Evolutionary conservation across 1,140 invertebrate species (phyloP).

Genomic region (Lucilia cuprina): DNA sequence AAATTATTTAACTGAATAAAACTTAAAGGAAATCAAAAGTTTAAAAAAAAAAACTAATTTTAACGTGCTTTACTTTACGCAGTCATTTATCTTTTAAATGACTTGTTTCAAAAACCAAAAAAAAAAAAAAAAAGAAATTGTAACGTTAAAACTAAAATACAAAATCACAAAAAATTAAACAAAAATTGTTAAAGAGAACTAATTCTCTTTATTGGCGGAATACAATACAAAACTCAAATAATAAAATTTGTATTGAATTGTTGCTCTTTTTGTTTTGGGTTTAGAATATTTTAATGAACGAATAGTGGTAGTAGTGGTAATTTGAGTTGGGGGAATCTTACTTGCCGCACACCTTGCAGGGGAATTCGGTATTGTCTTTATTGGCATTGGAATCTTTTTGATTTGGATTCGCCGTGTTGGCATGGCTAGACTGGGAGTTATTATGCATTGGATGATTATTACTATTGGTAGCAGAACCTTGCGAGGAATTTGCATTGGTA

Average conservation of each 20-base stretch:
- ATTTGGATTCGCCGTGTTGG: not conserved
- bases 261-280: too few species aligned
- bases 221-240: too few species aligned
- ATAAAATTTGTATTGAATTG: too few species aligned
- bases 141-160: not conserved
- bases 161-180: not conserved
- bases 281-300: not conserved
- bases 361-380: slow-evolving; percentile 68
- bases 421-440: not conserved
- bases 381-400: slow-evolving; percentile 45
- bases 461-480: not conserved
- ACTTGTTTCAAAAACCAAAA: too few species aligned
- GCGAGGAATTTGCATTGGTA: slow-evolving; percentile 22
- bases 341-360: slow-evolving; percentile 98
- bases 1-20: not conserved
- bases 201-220: too few species aligned
- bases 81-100: too few species aligned
- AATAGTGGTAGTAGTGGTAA: not conserved
- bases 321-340: slow-evolving; percentile 74
- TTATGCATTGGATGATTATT: not conserved
- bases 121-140: too few species aligned
- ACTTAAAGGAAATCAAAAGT: not conserved
- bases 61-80: too few species aligned
- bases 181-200: not conserved
- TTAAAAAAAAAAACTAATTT: not conserved